Evolutionary conservation across 2,888 invertebrate species (phyloP), one percentile per base, ranked within the genome.

Genomic region (Autographa pulchrina): DNA sequence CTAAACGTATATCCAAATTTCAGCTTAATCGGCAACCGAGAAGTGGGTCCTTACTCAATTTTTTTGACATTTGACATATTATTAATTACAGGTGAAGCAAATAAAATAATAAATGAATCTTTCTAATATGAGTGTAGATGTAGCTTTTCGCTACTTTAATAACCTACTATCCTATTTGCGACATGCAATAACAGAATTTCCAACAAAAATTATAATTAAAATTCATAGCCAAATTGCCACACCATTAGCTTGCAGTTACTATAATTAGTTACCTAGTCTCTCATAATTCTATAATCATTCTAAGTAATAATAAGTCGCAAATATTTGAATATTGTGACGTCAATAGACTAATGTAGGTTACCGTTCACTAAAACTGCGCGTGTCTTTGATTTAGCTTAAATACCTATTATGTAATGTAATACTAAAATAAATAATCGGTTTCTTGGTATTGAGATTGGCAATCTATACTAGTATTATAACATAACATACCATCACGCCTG

Each of bases 351-450:
- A 56, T 25, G 54, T 56, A 20, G 54, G 54, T 56, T 20, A 56
- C 54, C 54, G 5, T 56, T 56, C 54, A 56, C 54, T 56, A 8
- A 56, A 56, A 20, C 18, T 25, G 13, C 13, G 25, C 54, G 54
- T 20, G 20, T 56, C 54, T 25, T 20, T 56, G 20, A 20, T 20
- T 25, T 56, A 25, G 54, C 20, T 56, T 56, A 25, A 48, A 48
- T 48, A 48, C 48, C 13, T 56, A 56, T 56, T 56, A 56, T 56
- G 54, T 56, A 20, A 56, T 56, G 54, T n/a, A 7, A n/a, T 48
- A n/a, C 7, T n/a, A 16, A 16, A 43, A 48, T 48, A 48, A n/a
- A 43, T 43, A 43, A 48, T n/a, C n/a, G 48, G 48, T n/a, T 48
- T 48, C 48, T 16, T 48, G n/a, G n/a, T 48, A 38, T 38, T 8